Evolutionary conservation across 1,140 invertebrate species (phyloP), one percentile per base, ranked within the genome.

Genomic region (Latrodectus geometricus): DNA sequence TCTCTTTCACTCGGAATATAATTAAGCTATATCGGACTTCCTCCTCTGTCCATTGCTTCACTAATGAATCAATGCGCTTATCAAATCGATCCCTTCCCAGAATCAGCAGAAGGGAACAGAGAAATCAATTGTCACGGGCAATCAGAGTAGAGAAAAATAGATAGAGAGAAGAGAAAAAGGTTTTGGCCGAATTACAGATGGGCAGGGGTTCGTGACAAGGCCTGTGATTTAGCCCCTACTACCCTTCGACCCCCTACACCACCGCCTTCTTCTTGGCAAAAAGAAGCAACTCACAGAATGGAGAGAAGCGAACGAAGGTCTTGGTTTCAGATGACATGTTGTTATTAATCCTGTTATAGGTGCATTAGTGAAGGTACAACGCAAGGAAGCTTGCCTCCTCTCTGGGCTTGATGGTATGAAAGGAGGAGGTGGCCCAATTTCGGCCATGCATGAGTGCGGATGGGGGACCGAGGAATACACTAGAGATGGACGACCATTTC

Each of bases 291-390:
- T 84, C 61, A 66, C 54, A 72, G 74, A 50, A 54, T 49, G 49
- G 68, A 72, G 20, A 56, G 70, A 61, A 50, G 48, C 9, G 75
- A 48, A 20, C 48, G 84, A 50, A 49, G 52, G 23, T 15, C 65
- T 70, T 35, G 74, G 74, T 17, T 52, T 66, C 52, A 50, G 54
- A 73, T 72, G 85, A 87, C 77, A 87, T 87, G 85, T 21, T 80
- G 85, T 80, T 87, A 87, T 87, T 87, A 87, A 87, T 87, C 85
- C 85, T 87, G 77, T 87, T 87, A 87, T 79, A 69, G 85, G 77
- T 87, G 85, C 77, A 87, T 87, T 87, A 87, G 85, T 70, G 85
- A 80, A 87, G 85, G 85, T 87, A 76, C 82, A 74, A 75, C 81
- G 73, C 74, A 69, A 84, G 75, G 81, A 77, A 35, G 66, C 83